Evolutionary conservation across 1,140 invertebrate genomes (phyloP), one percentile per base, ranked within the genome.

Genomic region (Globodera rostochiensis): DNA sequence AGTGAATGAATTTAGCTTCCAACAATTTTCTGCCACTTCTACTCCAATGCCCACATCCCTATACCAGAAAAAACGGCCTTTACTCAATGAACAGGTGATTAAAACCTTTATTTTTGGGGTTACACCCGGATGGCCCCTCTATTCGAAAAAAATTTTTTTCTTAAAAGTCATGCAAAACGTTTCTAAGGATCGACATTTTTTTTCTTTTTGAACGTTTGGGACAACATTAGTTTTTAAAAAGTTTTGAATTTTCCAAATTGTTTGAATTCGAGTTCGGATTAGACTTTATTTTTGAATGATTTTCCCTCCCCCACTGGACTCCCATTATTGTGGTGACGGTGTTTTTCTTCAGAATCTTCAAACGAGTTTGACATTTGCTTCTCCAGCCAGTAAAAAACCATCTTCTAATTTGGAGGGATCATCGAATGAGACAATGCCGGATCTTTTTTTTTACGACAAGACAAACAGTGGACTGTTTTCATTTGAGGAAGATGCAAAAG

Each of bases 391-490:
- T 64, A 64, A 64, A 19, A 64, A 64, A 64, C 6, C 11, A 64
- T 19, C 6, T 19, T 13, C 57, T 64, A 19, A 6, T 19, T 36
- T 36, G 36, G 57, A 64, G 19, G 57, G 19, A 64, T 64, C 57
- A 15, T 64, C 57, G 6, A 64, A 64, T 64, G 57, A 64, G 57
- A 64, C 57, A 64, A 64, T 64, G 57, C 57, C 57, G 11, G 57
- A 64, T 15, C 57, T 64, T 64, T 64, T 64, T 19, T 64, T 64
- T 64, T 64, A 64, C 57, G 57, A 64, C 57, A 64, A 64, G 57
- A 64, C 13, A 64, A 64, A 15, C 19, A 19, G 13, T 6, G 57
- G 19, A 11, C 13, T 3, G 19, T 64, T 64, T 64, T 64, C 57
- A 64, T 64, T 64, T 64, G 57, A 64, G 15, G 57, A 64, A 3